phyloP scores from a whole-genome alignment of 2,888 invertebrate species.

The Mythimna albipuncta region DNA sequence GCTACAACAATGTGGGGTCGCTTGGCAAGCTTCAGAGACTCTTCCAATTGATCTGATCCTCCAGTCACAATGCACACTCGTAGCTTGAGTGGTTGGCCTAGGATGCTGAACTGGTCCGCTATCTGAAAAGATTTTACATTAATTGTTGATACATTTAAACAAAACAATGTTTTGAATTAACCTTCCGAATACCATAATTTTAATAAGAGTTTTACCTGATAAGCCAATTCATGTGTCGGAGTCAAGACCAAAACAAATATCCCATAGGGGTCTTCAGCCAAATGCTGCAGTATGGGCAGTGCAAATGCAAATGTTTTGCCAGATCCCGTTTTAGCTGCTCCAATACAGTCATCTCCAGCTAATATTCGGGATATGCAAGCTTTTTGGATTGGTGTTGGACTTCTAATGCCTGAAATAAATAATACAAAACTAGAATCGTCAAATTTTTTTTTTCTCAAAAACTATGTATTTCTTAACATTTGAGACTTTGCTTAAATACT shows the following conservation, averaged over 20 bases:
- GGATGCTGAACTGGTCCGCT: conserved; percentile 97
- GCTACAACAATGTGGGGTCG: conserved; percentile 98
- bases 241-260: conserved; percentile 98
- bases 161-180: background rate
- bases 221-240: conserved; percentile 98
- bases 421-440: background rate
- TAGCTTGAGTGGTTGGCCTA: conserved; percentile 97
- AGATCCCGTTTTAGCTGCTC: conserved; percentile 99
- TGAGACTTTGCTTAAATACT: no score
- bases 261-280: conserved; percentile 98
- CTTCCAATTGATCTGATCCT: conserved; percentile 97
- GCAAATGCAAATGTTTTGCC: conserved; percentile 99
- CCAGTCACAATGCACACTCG: conserved; percentile 97
- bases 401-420: conserved; percentile 92
- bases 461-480: no score
- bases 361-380: conserved; percentile 95
- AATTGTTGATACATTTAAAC: background rate
- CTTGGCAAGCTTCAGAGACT: conserved; percentile 95
- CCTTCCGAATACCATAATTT: no score
- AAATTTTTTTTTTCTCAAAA: no score
- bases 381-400: conserved; percentile 95
- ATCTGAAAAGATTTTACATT: conserved; percentile 90
- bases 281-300: conserved; percentile 96
- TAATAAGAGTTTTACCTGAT: conserved; percentile 90
- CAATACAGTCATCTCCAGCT: conserved; percentile 96